Conservation (phyloP, 2,888 invertebrate genomes). For the Vannuccia rotundouncinata region DNA sequence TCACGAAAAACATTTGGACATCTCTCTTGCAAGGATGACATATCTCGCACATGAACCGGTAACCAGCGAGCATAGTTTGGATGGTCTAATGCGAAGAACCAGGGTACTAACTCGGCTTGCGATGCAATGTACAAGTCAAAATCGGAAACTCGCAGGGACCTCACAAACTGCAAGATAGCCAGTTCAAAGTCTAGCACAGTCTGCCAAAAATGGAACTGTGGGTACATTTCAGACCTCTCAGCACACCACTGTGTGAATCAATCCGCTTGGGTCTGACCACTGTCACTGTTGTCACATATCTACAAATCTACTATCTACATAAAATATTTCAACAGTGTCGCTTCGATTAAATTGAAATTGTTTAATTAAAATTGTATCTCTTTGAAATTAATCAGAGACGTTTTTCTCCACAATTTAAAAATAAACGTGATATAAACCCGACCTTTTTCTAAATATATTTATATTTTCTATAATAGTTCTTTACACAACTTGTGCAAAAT, state of each 20-base stretch:
- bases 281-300: conserved; percentile 21
- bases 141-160: conserved; percentile 27
- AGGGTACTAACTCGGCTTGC: conserved; percentile 35
- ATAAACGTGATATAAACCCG: too few relatives aligned
- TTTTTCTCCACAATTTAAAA: too few relatives aligned
- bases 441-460: too few relatives aligned
- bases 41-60: conserved; percentile 35
- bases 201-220: conserved; percentile 39
- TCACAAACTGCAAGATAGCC: conserved; percentile 14
- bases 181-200: conserved; percentile 28
- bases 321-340: too few relatives aligned
- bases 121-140: conserved; percentile 31
- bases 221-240: conserved; percentile 28
- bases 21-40: conserved; percentile 5
- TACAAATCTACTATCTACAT: too few relatives aligned
- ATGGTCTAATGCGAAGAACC: conserved; percentile 40
- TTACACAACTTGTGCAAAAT: too few relatives aligned
- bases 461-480: too few relatives aligned
- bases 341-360: too few relatives aligned
- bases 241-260: conserved; percentile 36
- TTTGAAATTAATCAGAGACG: too few relatives aligned
- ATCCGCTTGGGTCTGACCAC: not conserved
- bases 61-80: conserved; percentile 41
- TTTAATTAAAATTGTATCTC: too few relatives aligned
- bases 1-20: conserved; percentile 18